Evolutionary conservation across 2,113 vertebrate species (phyloP), one percentile per base, ranked within the genome.

Genomic region (Sialia sialis): DNA sequence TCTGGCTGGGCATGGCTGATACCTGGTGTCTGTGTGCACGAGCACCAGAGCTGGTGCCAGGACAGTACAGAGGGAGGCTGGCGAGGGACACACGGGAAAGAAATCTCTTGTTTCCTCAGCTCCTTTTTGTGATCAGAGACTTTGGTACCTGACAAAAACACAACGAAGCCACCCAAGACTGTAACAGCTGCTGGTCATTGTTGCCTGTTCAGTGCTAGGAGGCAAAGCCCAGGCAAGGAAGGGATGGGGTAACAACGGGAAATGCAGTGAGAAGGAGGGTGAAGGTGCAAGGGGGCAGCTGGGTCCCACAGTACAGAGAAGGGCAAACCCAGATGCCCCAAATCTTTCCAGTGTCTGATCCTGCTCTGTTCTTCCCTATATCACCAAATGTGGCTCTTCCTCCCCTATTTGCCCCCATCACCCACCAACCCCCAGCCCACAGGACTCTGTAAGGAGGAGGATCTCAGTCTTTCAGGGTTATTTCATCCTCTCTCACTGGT

Each of bases 11-110:
- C 13, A 14, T 23, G 3, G 1, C 27, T n/a, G 70, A 27, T 39
- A 29, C 63, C 44, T 27, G 26, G 34, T 29, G 2, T 48, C 63
- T 74, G 68, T 4, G 3, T 9, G 20, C 34, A 22, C 5, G 13
- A 54, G 34, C 34, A 63, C 20, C 9, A 3, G 0, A 1, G 22
- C 18, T 0, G 0, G 10, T 14, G 51, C 58, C 32, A 32, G 63
- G 20, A 25, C 11, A 43, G 44, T 52, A 26, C 2, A 4, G 51
- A 16, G 0, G 5, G 63, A 46, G 25, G 39, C 44, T n/a, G n/a
- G n/a, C n/a, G n/a, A n/a, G n/a, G n/a, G n/a, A n/a, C n/a, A n/a
- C n/a, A n/a, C n/a, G n/a, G n/a, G n/a, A n/a, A n/a, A n/a, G 15
- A 64, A 52, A 85, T n/a, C 13, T 6, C 6, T 22, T 29, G 6